Evolutionary conservation across 1,140 invertebrate genomes (phyloP).

Genomic region (Cydia strobilella): DNA sequence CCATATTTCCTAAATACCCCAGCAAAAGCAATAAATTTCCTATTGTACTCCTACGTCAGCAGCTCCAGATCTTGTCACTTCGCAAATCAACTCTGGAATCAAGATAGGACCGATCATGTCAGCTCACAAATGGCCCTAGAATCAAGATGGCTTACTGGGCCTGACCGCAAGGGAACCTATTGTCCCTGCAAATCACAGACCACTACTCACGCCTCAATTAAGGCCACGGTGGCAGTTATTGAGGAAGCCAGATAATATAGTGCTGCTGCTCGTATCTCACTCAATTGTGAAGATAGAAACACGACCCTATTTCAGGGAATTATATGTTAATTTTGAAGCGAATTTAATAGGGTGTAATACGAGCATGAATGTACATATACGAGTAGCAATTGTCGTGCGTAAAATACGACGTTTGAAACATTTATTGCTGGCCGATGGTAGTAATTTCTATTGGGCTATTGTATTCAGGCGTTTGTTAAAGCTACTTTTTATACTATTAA

Average conservation of each 20-base stretch:
- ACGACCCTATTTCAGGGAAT: slow-evolving; percentile 27
- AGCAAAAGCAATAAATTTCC: slow-evolving; percentile 1
- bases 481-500: neutral
- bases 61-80: neutral
- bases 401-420: neutral
- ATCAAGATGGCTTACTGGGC: slow-evolving; percentile 21
- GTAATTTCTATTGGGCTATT: neutral
- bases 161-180: slow-evolving; percentile 21
- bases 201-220: slow-evolving; percentile 47
- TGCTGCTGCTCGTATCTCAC: slow-evolving; percentile 7
- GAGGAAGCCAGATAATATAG: slow-evolving; percentile 40
- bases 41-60: neutral
- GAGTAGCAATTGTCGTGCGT: neutral
- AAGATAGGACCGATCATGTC: neutral
- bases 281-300: slow-evolving; percentile 9
- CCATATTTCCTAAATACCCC: neutral
- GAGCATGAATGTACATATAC: neutral
- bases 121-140: slow-evolving; percentile 6
- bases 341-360: neutral
- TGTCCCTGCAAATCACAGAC: slow-evolving; percentile 27
- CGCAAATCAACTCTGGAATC: slow-evolving; percentile 4
- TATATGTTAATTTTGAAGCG: slow-evolving; percentile 12
- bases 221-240: slow-evolving; percentile 48
- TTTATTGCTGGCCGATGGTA: slow-evolving; percentile 12
- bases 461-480: neutral